These are phyloP conservation scores for Sinonovacula constricta DNA, from an alignment of 1,140 invertebrate species.

Conservation along the genomic window DNA sequence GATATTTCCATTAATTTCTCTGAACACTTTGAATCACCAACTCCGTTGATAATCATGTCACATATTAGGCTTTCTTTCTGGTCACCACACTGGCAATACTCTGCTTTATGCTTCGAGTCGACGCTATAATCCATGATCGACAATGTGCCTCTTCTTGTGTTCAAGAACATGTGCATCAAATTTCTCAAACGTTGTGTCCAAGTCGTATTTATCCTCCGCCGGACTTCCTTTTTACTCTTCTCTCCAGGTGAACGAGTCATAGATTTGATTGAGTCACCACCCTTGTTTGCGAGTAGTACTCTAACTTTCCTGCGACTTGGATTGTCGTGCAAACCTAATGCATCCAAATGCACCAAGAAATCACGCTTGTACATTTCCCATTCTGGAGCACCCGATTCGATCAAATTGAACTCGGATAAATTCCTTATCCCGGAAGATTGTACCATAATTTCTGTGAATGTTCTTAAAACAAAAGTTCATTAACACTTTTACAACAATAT, in stretches of 20 bases:
- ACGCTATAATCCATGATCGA: slow-evolving; percentile 52
- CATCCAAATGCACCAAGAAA: not conserved
- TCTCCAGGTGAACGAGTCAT: not conserved
- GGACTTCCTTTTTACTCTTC: not conserved
- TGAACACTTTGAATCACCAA: slow-evolving; percentile 49
- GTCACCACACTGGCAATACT: slow-evolving; percentile 48
- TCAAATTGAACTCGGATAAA: no score
- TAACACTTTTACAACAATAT: no score
- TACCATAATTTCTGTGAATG: no score
- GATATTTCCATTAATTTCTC: slow-evolving; percentile 56
- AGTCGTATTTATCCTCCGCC: slow-evolving; percentile 7
- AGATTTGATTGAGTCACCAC: slow-evolving; percentile 3
- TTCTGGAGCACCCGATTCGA: no score
- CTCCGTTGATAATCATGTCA: slow-evolving; percentile 54
- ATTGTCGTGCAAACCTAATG: slow-evolving; percentile 11
- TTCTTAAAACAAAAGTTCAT: no score
- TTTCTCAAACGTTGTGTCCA: slow-evolving; percentile 35
- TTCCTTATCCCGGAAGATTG: no score
- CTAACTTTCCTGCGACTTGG: slow-evolving; percentile 7
- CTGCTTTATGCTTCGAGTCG: slow-evolving; percentile 41
- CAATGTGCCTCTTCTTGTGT: slow-evolving; percentile 38
- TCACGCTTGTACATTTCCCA: no score
- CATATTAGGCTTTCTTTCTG: slow-evolving; percentile 51
- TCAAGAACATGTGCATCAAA: slow-evolving; percentile 27
- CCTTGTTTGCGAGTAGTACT: slow-evolving; percentile 3